Percentiles rank a stretch among this genome's conserved stretches.
phyloP scores from a whole-genome alignment of 2,888 invertebrate genomes.

The Lasioglossum marginatum region DNA sequence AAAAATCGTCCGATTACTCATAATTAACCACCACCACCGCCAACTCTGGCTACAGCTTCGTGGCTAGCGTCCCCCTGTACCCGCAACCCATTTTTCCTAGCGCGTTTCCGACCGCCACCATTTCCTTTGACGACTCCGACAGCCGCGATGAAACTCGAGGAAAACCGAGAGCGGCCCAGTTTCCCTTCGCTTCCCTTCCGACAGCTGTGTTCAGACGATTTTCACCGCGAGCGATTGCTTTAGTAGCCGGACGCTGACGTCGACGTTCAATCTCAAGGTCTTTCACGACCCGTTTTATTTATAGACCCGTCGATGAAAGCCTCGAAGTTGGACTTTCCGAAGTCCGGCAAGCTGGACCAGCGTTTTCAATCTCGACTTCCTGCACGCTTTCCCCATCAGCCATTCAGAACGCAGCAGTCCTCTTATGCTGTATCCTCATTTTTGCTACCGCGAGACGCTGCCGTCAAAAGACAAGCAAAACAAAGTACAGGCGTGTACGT shows the following conservation, averaged over 20 bases:
- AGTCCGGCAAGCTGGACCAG: background rate
- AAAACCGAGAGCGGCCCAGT: conserved; percentile 24
- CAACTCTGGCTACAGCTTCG: background rate
- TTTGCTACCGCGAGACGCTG: background rate
- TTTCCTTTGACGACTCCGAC: conserved; percentile 26
- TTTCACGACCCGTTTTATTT: conserved; percentile 52
- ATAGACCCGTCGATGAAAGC: conserved; percentile 25
- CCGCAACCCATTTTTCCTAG: background rate
- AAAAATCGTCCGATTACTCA: conserved; percentile 38
- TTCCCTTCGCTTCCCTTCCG: conserved; percentile 36
- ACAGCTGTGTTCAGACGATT: conserved; percentile 54
- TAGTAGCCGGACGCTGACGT: conserved; percentile 35
- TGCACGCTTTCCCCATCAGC: background rate
- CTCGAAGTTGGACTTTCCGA: conserved; percentile 9
- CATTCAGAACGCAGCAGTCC: conserved; percentile 4
- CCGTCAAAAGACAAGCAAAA: too few relatives aligned
- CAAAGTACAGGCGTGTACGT: background rate
- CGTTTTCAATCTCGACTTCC: conserved; percentile 13
- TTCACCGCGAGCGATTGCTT: conserved; percentile 41
- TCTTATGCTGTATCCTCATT: background rate
- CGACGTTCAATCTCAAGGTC: conserved; percentile 44
- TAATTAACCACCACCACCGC: conserved; percentile 10
- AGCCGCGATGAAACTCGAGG: conserved; percentile 27
- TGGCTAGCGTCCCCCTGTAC: background rate
- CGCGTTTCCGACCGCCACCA: background rate